Base-by-base conservation (phyloP, 2,113 vertebrate species). In the Sardina pilchardus region DNA sequence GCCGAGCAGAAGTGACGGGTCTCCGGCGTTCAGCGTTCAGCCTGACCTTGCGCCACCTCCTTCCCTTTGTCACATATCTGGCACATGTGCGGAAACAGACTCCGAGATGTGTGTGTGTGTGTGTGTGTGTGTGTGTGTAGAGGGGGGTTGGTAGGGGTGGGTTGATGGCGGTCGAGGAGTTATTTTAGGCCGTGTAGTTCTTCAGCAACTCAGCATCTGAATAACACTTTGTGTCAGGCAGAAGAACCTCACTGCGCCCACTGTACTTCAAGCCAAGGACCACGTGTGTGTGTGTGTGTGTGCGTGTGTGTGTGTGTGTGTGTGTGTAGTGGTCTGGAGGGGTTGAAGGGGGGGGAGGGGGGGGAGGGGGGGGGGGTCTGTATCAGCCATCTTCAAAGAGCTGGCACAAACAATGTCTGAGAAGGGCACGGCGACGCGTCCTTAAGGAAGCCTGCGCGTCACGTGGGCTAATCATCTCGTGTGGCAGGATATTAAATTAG, bases 1-100 rank as follows among this genome's bases (percentile, higher is more conserved):
- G 91, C 89, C 82, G 86, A 93, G 91, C 90, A 89, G 91, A 93
- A 93, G 93, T 91, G 92, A 92, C 94, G 93, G 90, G 92, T 93
- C 92, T 90, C 92, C 89, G 85, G 59, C 84, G 75, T 87, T 92
- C 90, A 87, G 83, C 91, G 90, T 82, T 50, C 24, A 24, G 45
- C 43, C 43, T 82, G 50, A 53, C 50, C 50, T 53, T 53, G 16
- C 14, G 50, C 50, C 1, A 12, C 47, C 48, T 12, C 12, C 16
- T 14, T 17, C 14, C 17, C 16, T 2, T 19, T 17, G 50, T 53
- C 50, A 53, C 50, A 53, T 53, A 19, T 17, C 50, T 53, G 50
- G 16, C 50, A 53, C 50, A 53, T 53, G 50, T 53, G 50, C 19
- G 17, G 50, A 4, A 4, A 53, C 50, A 17, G 50, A 53, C 16